These are phyloP conservation scores for Agapornis roseicollis DNA, from an alignment of 2,113 vertebrate species.

Conservation along the genomic window DNA sequence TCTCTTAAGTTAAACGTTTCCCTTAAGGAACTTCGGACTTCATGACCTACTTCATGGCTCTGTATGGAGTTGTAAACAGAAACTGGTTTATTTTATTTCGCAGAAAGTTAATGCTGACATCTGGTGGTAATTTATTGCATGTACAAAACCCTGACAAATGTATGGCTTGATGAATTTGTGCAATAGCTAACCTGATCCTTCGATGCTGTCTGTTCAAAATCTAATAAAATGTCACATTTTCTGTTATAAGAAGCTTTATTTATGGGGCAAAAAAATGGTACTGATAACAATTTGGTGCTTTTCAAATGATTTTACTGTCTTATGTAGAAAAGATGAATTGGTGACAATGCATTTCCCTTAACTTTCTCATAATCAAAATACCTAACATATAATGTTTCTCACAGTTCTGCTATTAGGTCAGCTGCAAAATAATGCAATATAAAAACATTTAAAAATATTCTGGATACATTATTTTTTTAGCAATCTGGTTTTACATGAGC, in stretches of 20 bases:
- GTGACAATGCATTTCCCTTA: not conserved
- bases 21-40: not conserved
- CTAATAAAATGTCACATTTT: not conserved
- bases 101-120: slow-evolving; percentile 22
- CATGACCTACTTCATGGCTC: fast-evolving
- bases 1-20: not conserved
- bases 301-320: not conserved
- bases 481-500: not conserved
- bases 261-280: not conserved
- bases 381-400: not conserved
- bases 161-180: fast-evolving
- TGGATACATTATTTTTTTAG: not conserved
- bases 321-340: not conserved
- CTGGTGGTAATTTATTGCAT: not conserved
- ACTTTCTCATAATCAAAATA: not conserved
- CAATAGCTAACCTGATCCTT: not conserved
- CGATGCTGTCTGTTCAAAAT: not conserved
- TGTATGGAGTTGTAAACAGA: fast-evolving
- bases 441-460: not conserved
- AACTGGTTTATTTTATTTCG: not conserved
- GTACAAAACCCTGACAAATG: not conserved
- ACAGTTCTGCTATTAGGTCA: not conserved
- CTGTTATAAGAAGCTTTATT: not conserved
- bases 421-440: not conserved
- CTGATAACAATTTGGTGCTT: not conserved